phyloP scores from a whole-genome alignment of 1,140 invertebrate species.

The Sipha flava region DNA sequence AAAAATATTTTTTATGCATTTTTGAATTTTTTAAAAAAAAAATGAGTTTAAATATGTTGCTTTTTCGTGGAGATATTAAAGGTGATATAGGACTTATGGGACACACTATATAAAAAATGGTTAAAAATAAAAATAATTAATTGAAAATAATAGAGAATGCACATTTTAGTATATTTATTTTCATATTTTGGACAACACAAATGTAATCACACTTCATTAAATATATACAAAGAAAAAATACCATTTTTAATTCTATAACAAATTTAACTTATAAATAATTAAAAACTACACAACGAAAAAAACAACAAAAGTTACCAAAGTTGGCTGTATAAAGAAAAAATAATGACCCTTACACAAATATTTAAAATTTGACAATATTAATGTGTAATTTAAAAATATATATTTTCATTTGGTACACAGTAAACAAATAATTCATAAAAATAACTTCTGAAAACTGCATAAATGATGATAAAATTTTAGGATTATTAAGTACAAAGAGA shows the following conservation, averaged over 20 bases:
- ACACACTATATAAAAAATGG: no score
- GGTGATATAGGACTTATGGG: no score
- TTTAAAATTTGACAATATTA: background rate
- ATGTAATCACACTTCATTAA: background rate
- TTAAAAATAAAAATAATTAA: no score
- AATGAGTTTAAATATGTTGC: no score
- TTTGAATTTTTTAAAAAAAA: no score
- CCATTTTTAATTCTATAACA: background rate
- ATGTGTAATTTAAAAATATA: background rate
- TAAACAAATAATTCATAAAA: background rate
- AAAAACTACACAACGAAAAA: slow-evolving; percentile 16
- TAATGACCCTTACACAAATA: background rate
- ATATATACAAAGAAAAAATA: slow-evolving; percentile 3
- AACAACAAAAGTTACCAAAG: background rate
- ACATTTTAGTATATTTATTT: no score
- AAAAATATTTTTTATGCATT: no score
- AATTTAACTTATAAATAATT: background rate
- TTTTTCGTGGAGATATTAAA: no score
- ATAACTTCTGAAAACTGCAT: background rate
- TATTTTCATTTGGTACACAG: background rate
- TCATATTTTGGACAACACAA: no score
- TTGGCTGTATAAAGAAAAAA: background rate
- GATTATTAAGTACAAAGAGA: background rate
- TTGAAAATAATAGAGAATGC: no score
- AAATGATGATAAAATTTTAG: background rate